A percentile compares a stretch with the other conserved stretches of the same genome.
Evolutionary conservation across 2,113 vertebrate genomes (phyloP).

Genomic region (Danionella cerebrum): DNA sequence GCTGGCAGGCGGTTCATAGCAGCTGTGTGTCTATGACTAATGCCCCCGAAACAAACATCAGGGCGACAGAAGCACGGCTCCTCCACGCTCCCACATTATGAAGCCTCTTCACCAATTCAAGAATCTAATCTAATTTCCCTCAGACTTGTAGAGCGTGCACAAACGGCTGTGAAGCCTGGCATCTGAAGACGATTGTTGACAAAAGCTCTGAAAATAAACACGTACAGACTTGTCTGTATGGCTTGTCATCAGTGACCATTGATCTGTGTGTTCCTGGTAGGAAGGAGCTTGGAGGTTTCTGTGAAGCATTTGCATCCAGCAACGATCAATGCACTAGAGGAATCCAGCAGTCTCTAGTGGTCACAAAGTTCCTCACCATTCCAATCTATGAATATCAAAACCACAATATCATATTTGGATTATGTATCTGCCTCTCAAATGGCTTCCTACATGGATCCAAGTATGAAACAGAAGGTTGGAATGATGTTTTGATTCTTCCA

Average conservation of each 20-base stretch:
- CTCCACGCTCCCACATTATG: constrained; percentile 30
- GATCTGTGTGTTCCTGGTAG: constrained; percentile 20
- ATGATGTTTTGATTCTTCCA: neutral
- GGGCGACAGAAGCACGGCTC: constrained; percentile 9
- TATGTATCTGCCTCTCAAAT: neutral
- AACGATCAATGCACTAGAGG: constrained; percentile 2
- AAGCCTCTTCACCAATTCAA: constrained; percentile 37
- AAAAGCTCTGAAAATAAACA: constrained; percentile 18
- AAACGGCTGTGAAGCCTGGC: constrained; percentile 31
- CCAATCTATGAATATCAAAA: no score
- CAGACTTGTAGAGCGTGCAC: constrained; percentile 24
- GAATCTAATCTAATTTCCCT: constrained; percentile 37
- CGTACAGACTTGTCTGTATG: neutral
- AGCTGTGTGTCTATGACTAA: constrained; percentile 38
- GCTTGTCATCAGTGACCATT: constrained; percentile 7
- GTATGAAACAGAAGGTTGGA: neutral
- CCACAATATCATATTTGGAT: neutral
- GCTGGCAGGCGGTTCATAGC: constrained; percentile 15
- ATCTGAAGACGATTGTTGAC: constrained; percentile 17
- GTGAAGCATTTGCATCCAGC: neutral
- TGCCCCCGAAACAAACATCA: constrained; percentile 16
- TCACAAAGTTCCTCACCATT: constrained; percentile 6
- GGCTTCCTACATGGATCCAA: neutral
- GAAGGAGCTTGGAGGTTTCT: constrained; percentile 16
- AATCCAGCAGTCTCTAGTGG: constrained; percentile 31